A percentile compares a stretch with the other conserved stretches of the same genome.
phyloP scores from a whole-genome alignment of 37 sponge, comb jelly and placozoan genomes.

The Haliclona indistincta region DNA sequence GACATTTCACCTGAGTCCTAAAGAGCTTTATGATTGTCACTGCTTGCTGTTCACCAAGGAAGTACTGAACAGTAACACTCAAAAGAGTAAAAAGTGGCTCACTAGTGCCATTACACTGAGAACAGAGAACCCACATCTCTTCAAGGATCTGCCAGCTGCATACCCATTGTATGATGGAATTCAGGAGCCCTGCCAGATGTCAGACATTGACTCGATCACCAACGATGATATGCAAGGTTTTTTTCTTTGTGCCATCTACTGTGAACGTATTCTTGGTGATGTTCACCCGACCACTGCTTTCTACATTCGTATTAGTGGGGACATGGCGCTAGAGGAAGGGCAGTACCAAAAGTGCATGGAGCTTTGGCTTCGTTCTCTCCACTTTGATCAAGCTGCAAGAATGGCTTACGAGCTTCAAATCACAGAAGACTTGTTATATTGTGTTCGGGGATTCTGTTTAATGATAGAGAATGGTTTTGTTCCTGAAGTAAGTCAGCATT shows the following conservation, averaged over 20 bases:
- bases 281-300: slow-evolving; percentile 84
- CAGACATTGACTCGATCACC: slow-evolving; percentile 28
- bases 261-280: slow-evolving; percentile 77
- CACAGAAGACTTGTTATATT: slow-evolving; percentile 73
- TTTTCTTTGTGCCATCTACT: slow-evolving; percentile 63
- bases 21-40: slow-evolving; percentile 77
- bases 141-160: slow-evolving; percentile 13
- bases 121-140: neutral
- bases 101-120: slow-evolving; percentile 41
- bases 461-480: slow-evolving; percentile 53
- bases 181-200: slow-evolving; percentile 48
- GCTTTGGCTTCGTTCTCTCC: slow-evolving; percentile 77
- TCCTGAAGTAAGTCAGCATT: slow-evolving; percentile 59
- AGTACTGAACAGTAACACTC: slow-evolving; percentile 23
- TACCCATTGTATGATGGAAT: slow-evolving; percentile 53
- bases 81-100: slow-evolving; percentile 23
- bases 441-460: slow-evolving; percentile 62
- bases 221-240: slow-evolving; percentile 42
- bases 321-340: slow-evolving; percentile 60
- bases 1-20: slow-evolving; percentile 21
- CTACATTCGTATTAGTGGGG: slow-evolving; percentile 80
- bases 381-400: slow-evolving; percentile 78
- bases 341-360: slow-evolving; percentile 63
- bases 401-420: slow-evolving; percentile 89
- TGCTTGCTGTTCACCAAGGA: slow-evolving; percentile 72